A percentile compares a stretch with the other conserved stretches of the same genome.
Evolutionary conservation across 1,140 invertebrate genomes (phyloP).

Genomic region (Thaumatotibia leucotreta): DNA sequence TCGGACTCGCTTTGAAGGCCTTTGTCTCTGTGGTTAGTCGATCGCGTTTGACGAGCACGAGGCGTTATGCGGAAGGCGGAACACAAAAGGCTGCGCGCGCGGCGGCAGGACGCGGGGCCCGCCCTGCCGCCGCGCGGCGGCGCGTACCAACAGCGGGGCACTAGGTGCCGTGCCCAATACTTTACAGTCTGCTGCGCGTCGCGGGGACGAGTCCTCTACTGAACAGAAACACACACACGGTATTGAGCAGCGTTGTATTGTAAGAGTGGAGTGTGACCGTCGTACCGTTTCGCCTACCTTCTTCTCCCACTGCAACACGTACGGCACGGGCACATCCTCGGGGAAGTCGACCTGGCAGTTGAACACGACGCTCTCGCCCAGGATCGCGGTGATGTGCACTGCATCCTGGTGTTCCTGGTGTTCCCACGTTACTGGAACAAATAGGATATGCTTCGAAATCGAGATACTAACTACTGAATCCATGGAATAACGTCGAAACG

Average conservation of each 20-base stretch:
- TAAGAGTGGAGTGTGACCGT: constrained; percentile 85
- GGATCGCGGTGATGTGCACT: constrained; percentile 95
- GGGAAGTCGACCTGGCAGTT: constrained; percentile 98
- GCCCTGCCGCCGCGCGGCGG: constrained; percentile 52
- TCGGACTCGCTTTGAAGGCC: constrained; percentile 75
- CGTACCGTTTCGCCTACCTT: constrained; percentile 97
- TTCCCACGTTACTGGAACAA: constrained; percentile 70
- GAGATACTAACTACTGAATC: not conserved
- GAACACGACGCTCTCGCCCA: constrained; percentile 96
- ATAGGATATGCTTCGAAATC: not conserved
- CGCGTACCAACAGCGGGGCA: constrained; percentile 56
- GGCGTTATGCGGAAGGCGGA: constrained; percentile 62
- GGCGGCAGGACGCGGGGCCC: constrained; percentile 45
- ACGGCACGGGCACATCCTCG: constrained; percentile 94
- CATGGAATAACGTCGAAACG: not conserved
- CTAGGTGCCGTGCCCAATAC: constrained; percentile 60
- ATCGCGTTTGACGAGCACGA: constrained; percentile 47
- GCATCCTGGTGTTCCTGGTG: constrained; percentile 88
- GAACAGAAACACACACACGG: constrained; percentile 73
- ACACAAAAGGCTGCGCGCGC: constrained; percentile 61
- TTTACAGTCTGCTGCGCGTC: constrained; percentile 66
- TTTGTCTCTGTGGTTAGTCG: constrained; percentile 73
- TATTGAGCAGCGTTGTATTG: constrained; percentile 75
- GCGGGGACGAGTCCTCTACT: constrained; percentile 68
- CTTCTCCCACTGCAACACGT: constrained; percentile 98